phyloP scores from a whole-genome alignment of 2,113 vertebrate genomes.

The Manacus vitellinus region DNA sequence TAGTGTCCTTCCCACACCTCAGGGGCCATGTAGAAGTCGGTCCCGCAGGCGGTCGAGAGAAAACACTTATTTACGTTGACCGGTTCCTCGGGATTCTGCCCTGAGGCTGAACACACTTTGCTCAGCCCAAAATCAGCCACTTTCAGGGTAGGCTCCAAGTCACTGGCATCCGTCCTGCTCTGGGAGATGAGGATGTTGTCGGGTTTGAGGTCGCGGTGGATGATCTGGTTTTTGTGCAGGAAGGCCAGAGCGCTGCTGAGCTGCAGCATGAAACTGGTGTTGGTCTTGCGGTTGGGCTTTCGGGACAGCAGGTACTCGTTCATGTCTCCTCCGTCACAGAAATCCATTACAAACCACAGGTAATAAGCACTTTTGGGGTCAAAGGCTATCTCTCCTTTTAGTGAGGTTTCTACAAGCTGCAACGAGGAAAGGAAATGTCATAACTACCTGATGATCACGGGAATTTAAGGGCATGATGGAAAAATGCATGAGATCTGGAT shows the following conservation, averaged over 20 bases:
- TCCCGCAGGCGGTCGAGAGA: constrained; percentile 93
- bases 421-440: background rate
- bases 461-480: background rate
- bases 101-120: constrained; percentile 89
- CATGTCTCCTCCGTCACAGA: constrained; percentile 98
- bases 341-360: constrained; percentile 99
- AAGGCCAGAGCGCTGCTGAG: constrained; percentile 96
- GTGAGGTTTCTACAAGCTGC: constrained; percentile 95
- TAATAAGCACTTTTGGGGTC: constrained; percentile 94
- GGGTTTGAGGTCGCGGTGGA: constrained; percentile 95
- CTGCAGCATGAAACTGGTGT: constrained; percentile 98
- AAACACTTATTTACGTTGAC: constrained; percentile 94
- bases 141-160: constrained; percentile 90
- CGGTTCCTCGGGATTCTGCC: constrained; percentile 90
- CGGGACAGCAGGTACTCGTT: constrained; percentile 93
- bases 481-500: background rate
- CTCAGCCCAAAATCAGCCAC: constrained; percentile 96
- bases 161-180: constrained; percentile 74
- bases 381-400: constrained; percentile 95
- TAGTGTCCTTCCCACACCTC: constrained; percentile 98
- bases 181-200: constrained; percentile 96
- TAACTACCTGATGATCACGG: background rate
- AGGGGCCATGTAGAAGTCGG: constrained; percentile 97
- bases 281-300: constrained; percentile 93
- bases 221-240: constrained; percentile 96